Percentiles rank a stretch among this genome's conserved stretches.
phyloP scores from a whole-genome alignment of 2,113 vertebrate species.

The Solea senegalensis region DNA sequence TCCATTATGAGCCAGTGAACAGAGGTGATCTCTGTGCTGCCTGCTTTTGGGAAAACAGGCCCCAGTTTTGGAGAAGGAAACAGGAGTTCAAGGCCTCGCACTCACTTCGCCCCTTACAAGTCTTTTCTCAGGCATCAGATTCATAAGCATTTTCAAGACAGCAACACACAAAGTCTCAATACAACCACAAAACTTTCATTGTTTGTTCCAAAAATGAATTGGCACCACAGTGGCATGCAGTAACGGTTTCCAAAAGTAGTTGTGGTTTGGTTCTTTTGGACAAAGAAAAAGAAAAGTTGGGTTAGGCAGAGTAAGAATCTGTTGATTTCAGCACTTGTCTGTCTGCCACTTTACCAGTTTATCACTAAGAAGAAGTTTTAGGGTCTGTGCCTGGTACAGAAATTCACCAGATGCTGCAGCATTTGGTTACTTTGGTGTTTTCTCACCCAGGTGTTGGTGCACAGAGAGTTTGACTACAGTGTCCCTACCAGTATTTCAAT shows the following conservation, averaged over 20 bases:
- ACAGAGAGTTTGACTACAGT: conserved; percentile 25
- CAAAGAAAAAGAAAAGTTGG: neutral
- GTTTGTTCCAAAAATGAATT: conserved; percentile 23
- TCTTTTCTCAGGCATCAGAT: neutral
- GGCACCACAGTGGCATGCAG: conserved; percentile 10
- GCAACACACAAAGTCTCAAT: conserved; percentile 13
- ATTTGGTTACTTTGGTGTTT: conserved; percentile 24
- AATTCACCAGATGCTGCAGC: neutral
- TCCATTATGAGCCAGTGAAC: conserved; percentile 50
- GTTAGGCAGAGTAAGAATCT: conserved; percentile 10
- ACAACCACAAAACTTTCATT: conserved; percentile 25
- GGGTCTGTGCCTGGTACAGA: neutral
- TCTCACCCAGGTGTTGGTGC: conserved; percentile 36
- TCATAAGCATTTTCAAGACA: neutral
- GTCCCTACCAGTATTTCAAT: conserved; percentile 26
- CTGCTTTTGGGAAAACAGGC: conserved; percentile 8
- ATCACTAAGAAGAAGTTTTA: neutral
- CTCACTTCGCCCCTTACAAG: neutral
- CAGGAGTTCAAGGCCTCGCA: conserved; percentile 3
- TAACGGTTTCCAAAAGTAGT: conserved; percentile 43
- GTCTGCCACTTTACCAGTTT: too few species aligned
- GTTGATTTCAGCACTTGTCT: conserved; percentile 1
- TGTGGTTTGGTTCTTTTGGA: conserved; percentile 29
- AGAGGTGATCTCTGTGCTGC: conserved; percentile 49
- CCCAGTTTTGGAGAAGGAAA: conserved; percentile 11